These are phyloP conservation scores for Pogonophryne albipinna DNA, from an alignment of 2,797 vertebrate genomes.

Conservation along the genomic window DNA sequence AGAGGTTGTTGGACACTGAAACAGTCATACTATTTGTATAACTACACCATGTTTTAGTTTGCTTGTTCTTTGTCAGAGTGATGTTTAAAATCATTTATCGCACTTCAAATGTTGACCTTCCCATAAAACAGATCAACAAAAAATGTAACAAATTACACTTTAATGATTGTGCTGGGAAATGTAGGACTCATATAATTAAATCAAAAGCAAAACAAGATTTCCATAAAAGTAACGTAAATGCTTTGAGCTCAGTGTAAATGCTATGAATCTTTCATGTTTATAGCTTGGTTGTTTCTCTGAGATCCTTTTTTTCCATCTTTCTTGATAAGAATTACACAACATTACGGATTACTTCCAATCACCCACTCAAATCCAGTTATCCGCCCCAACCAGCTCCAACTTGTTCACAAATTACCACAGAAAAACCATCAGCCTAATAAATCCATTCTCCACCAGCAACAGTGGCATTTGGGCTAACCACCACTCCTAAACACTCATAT, in stretches of 20 bases:
- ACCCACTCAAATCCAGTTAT: constrained; percentile 34
- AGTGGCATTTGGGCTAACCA: constrained; percentile 64
- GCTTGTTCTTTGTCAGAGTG: constrained; percentile 5
- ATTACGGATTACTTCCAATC: constrained; percentile 53
- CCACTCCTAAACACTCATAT: constrained; percentile 88
- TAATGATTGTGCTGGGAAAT: constrained; percentile 39
- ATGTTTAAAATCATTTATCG: constrained; percentile 35
- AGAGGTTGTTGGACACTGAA: constrained; percentile 52
- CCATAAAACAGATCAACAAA: background rate
- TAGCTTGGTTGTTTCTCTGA: constrained; percentile 8
- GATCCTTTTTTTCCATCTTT: constrained; percentile 3
- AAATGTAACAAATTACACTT: constrained; percentile 38
- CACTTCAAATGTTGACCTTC: constrained; percentile 27
- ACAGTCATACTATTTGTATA: constrained; percentile 4
- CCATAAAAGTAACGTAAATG: constrained; percentile 34
- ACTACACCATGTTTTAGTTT: background rate
- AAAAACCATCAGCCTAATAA: constrained; percentile 72
- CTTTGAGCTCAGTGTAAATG: constrained; percentile 17
- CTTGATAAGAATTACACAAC: constrained; percentile 26
- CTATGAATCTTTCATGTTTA: background rate
- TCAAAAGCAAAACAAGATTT: constrained; percentile 41
- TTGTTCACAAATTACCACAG: constrained; percentile 54
- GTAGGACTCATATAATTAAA: constrained; percentile 32
- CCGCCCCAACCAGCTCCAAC: constrained; percentile 30
- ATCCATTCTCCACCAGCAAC: constrained; percentile 73